Evolutionary conservation across 2,888 invertebrate species (phyloP).

Genomic region (Seira musarum): DNA sequence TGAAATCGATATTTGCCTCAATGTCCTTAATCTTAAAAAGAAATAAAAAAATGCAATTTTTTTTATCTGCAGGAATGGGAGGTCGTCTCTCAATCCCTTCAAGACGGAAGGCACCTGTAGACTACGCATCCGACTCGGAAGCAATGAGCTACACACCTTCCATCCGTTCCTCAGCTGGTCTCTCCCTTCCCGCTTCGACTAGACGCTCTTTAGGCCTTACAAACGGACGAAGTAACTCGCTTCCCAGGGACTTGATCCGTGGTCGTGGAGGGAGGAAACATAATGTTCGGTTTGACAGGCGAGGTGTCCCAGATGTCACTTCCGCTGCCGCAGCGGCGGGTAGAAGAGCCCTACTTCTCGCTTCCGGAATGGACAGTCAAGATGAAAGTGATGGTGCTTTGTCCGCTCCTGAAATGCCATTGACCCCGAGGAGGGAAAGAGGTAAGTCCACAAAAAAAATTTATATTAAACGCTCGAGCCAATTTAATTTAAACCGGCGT

Average conservation of each 20-base stretch:
- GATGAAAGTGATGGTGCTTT: conserved; percentile 86
- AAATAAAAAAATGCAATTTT: no score
- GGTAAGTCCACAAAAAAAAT: conserved; percentile 74
- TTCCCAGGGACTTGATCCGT: conserved; percentile 72
- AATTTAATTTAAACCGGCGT: no score
- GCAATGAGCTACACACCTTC: conserved; percentile 69
- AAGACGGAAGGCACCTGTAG: conserved; percentile 77
- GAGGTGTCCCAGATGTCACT: conserved; percentile 67
- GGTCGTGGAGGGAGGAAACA: conserved; percentile 71
- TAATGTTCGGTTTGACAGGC: conserved; percentile 70
- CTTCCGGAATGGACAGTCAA: conserved; percentile 74
- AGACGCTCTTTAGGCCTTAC: conserved; percentile 71
- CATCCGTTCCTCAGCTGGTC: conserved; percentile 72
- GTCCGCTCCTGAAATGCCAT: conserved; percentile 86
- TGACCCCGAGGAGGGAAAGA: conserved; percentile 77
- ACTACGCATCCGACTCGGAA: conserved; percentile 97
- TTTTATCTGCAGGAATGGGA: conserved; percentile 63
- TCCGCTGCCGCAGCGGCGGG: conserved; percentile 71
- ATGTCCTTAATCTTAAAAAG: no score
- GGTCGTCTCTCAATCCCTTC: conserved; percentile 64
- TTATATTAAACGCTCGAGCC: no score
- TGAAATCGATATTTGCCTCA: no score
- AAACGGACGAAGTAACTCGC: conserved; percentile 72
- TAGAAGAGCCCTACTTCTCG: conserved; percentile 74
- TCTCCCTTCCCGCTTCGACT: conserved; percentile 80